Conservation (phyloP, 2,797 vertebrate genomes). For the Loris lydekkerianus region DNA sequence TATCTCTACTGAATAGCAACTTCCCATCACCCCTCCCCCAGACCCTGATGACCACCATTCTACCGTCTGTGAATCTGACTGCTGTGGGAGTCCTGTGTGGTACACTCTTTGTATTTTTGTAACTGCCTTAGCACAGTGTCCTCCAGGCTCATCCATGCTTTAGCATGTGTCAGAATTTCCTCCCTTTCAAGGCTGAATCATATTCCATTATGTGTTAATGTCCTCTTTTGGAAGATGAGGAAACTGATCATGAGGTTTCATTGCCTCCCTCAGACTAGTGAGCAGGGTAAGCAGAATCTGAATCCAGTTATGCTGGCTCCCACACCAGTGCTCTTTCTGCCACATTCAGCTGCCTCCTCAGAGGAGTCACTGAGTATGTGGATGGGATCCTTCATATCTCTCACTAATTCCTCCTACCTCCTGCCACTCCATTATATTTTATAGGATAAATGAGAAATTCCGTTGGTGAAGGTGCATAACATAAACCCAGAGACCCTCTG, state of each 20-base stretch:
- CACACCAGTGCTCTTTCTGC: no score
- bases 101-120: neutral
- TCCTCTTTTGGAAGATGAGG: neutral
- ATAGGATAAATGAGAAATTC: neutral
- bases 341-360: neutral
- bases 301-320: neutral
- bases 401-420: neutral
- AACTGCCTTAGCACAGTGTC: neutral
- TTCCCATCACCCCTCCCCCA: rapidly evolving
- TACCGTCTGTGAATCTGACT: neutral
- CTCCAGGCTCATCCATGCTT: neutral
- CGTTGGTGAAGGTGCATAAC: neutral
- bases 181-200: neutral
- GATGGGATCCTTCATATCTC: neutral
- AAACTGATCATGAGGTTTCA: neutral
- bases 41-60: neutral
- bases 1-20: neutral
- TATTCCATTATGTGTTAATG: neutral
- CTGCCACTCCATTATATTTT: neutral
- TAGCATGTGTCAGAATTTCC: neutral
- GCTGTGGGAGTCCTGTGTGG: no score
- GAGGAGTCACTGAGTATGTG: no score
- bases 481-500: neutral
- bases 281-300: neutral
- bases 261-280: neutral